Evolutionary conservation across 2,113 vertebrate genomes (phyloP), one percentile per base, ranked within the genome.

Genomic region (Mesembrinibis cayennensis): DNA sequence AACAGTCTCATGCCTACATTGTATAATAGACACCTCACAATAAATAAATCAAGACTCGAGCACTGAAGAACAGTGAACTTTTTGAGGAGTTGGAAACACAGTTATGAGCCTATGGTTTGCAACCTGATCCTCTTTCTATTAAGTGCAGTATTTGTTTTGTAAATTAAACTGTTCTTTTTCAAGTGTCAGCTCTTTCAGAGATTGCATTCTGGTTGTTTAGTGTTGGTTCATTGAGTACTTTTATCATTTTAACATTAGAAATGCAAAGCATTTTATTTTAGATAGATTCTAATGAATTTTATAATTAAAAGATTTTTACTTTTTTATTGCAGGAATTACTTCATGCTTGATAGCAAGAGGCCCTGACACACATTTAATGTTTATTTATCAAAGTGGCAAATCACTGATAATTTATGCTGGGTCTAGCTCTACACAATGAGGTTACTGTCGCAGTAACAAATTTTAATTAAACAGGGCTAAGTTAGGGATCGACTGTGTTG

Each of bases 381-480:
- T 95, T 93, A 63, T 53, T 96, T 94, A 82, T 62, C 55, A 40
- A 82, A 77, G 71, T 62, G 63, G 65, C 29, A 74, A 95, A 93
- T 88, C 50, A 36, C 56, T 67, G 50, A 44, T 82, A 74, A 93
- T 79, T 85, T 93, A 72, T 44, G 26, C 83, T 71, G 34, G 79
- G 79, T 66, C 44, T 55, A 78, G 56, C 62, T 26, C 45, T 53
- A 45, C 70, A 61, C 80, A 55, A 38, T 29, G 23, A 40, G 47
- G 81, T 72, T 90, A 83, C 47, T 84, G 52, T 82, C 16, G 9
- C 92, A 84, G 89, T 76, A 90, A 87, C 10, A 40, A 34, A 40
- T 80, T 95, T 94, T 86, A 93, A 80, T 94, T 87, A 87, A 81
- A 63, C 3, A 4, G 50, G 44, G 63, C 62, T 84, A 83, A 79